Evolutionary conservation across 1,140 invertebrate genomes (phyloP), one percentile per base, ranked within the genome.

Genomic region (Ganaspis sp.): DNA sequence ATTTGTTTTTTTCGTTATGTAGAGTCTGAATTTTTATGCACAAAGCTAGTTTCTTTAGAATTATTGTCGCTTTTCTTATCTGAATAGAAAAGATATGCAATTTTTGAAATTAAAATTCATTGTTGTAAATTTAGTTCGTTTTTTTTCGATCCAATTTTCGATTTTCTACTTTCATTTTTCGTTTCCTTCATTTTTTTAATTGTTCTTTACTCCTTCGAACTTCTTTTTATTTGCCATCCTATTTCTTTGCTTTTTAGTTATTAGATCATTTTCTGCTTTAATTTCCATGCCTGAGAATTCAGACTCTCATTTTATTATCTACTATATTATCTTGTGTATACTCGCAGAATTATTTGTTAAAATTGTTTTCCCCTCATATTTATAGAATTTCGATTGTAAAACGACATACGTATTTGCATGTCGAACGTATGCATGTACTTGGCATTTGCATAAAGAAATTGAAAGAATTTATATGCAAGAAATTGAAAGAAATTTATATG

Each of bases 371-470:
- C 26, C 23, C 9, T 58, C 64, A 73, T 81, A 80, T 78, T 71
- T 45, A 54, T 81, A 79, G 80, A 72, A 71, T 26, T 69, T 38
- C 70, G 19, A 77, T 77, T 78, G 73, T 71, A 77, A 72, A 42
- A 69, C 42, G 75, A 69, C 70, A 74, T 82, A 78, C 70, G 58
- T 73, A 64, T 73, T 74, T 83, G 83, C 83, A 83, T 81, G 81
- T 73, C 76, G 74, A 77, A 78, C 70, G 71, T 76, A 77, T 75
- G 80, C 80, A 81, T 84, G 84, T 17, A 78, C 77, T 77, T 29
- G 73, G 70, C 72, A 83, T 81, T 76, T 69, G 69, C 76, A 78
- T 71, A 78, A 76, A 69, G 19, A 64, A 73, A 40, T 79, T 29
- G 15, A 38, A 26, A 34, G 19, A 64, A 42, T 53, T 80, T 21